Evolutionary conservation across 2,797 vertebrate species (phyloP), one percentile per base, ranked within the genome.

Genomic region (Chelon labrosus): DNA sequence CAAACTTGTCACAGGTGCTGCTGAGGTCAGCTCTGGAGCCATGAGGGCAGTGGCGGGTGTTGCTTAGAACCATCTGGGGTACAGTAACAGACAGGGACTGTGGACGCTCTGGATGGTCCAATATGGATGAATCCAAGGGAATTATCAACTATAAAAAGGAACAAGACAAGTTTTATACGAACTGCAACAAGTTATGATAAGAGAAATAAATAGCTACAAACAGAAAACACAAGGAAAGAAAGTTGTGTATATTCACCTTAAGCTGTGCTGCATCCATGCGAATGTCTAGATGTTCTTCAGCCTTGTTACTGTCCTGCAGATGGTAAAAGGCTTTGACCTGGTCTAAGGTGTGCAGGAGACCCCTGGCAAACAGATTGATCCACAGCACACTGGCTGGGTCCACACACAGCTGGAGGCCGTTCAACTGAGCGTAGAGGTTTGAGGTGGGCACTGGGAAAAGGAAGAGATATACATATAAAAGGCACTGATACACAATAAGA

Each of bases 251-350:
- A 5, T 52, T 82, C 78, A 99, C 98, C 97, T 97, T 98, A 25
- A 99, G 92, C 27, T 91, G 92, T 73, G 95, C 92, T 55, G 96
- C 95, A 59, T 99, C 97, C 89, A 98, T 61, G 10, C 97, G 94
- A 10, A 98, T 82, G 67, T 99, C 96, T 35, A 98, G 68, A 1
- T 98, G 97, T 75, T 99, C 98, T 10, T 96, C 96, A 1, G 70
- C 91, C 82, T 95, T 96, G 85, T 90, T 93, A 0, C 96, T 95
- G 85, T 95, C 95, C 83, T 98, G 96, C 83, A 98, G 88, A 79
- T 97, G 96, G 89, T 98, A 98, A 84, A 98, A 97, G 61, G 97
- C 97, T 91, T 98, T 98, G 86, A 99, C 98, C 86, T 99, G 97
- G 85, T 98, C 96, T 89, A 99, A 86, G 14, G 97, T 98, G 60